phyloP scores from a whole-genome alignment of 2,113 vertebrate genomes.

The Strigops habroptila region DNA sequence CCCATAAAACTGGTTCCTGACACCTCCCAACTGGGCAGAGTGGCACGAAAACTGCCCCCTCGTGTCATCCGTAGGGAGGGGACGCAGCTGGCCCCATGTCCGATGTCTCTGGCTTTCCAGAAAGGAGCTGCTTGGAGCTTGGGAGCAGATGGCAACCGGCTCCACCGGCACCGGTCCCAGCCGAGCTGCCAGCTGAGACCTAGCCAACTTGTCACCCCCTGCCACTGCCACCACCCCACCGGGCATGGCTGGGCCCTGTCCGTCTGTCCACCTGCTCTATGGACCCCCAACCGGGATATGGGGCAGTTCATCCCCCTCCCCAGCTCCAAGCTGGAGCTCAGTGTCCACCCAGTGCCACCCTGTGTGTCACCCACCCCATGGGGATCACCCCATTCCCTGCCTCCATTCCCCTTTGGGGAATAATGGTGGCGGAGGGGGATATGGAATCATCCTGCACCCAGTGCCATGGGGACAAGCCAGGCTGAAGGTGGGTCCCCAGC shows the following conservation, averaged over 20 bases:
- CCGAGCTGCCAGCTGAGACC: neutral
- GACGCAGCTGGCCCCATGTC: neutral
- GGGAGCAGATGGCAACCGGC: constrained; percentile 36
- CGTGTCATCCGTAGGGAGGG: fast-evolving
- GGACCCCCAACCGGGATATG: fast-evolving
- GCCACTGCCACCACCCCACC: fast-evolving
- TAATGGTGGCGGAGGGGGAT: fast-evolving
- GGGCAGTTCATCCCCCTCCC: neutral
- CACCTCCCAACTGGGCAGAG: neutral
- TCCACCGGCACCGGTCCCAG: neutral
- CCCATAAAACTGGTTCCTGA: neutral
- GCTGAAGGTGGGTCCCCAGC: neutral
- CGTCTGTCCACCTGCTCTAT: neutral
- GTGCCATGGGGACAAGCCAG: fast-evolving
- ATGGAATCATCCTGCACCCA: neutral
- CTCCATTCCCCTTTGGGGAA: neutral
- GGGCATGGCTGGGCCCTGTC: neutral
- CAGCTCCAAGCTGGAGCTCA: neutral
- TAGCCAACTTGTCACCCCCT: neutral
- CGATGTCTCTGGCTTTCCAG: neutral
- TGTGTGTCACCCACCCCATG: fast-evolving
- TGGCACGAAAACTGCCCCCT: neutral
- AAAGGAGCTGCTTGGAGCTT: neutral
- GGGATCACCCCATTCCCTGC: neutral
- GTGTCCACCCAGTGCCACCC: neutral